phyloP scores from a whole-genome alignment of 2,797 vertebrate genomes.

The Nannoperca australis region DNA sequence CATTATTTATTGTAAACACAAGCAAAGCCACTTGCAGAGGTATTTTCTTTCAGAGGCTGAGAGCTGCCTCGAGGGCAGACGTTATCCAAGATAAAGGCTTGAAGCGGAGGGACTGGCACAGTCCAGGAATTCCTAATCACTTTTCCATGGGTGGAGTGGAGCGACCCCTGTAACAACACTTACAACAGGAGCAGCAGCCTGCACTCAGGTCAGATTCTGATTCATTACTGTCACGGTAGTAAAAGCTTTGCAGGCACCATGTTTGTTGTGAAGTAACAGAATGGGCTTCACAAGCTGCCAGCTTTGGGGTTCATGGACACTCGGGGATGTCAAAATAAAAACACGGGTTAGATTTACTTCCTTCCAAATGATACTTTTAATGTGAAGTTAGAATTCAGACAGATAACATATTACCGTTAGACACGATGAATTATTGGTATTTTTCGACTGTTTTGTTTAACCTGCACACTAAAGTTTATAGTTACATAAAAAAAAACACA shows the following conservation, averaged over 20 bases:
- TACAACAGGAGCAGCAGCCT: slow-evolving; percentile 36
- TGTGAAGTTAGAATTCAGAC: not conserved
- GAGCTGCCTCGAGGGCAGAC: slow-evolving; percentile 28
- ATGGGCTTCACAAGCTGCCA: not conserved
- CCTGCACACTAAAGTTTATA: not conserved
- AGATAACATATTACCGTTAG: not conserved
- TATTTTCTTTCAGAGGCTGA: slow-evolving; percentile 32
- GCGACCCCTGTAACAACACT: slow-evolving; percentile 39
- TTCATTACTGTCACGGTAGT: slow-evolving; percentile 2
- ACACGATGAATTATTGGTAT: not conserved
- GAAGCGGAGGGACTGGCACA: slow-evolving; percentile 30
- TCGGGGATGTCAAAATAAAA: not conserved
- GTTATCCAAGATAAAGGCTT: slow-evolving; percentile 33
- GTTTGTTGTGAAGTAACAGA: not conserved
- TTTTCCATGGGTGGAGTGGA: slow-evolving; percentile 71
- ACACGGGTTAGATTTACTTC: accelerated
- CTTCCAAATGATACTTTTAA: not conserved
- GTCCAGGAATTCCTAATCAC: slow-evolving; percentile 64
- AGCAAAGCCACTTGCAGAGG: slow-evolving; percentile 7
- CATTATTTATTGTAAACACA: slow-evolving; percentile 65
- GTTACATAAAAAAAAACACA: not conserved
- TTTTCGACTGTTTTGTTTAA: not conserved
- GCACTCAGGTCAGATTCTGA: slow-evolving; percentile 21
- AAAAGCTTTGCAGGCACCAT: not conserved
- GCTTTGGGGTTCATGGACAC: not conserved